Evolutionary conservation across 2,797 vertebrate genomes (phyloP).

Genomic region (Salarias fasciatus): DNA sequence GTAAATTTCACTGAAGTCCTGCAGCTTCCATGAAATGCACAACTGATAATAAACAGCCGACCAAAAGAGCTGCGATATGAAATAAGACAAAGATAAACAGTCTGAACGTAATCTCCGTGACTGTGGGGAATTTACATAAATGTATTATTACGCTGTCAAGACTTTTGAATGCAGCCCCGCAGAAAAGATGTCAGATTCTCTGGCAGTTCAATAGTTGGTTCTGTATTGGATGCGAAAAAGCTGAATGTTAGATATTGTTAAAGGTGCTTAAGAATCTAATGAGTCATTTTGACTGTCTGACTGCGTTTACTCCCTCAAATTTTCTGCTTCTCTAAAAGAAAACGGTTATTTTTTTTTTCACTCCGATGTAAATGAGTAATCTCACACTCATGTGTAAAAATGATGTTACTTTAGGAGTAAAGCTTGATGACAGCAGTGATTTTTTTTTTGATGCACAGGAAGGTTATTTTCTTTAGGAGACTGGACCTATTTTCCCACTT

Average conservation of each 20-base stretch:
- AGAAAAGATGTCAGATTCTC: slow-evolving; percentile 11
- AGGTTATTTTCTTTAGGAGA: not conserved
- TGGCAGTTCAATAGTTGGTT: slow-evolving; percentile 5
- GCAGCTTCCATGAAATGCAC: slow-evolving; percentile 9
- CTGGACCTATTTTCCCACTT: not conserved
- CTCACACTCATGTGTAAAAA: not conserved
- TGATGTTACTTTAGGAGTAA: not conserved
- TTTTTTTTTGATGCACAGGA: not conserved
- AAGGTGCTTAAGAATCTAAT: not conserved
- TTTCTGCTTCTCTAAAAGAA: no score
- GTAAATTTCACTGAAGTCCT: not conserved
- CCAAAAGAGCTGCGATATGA: slow-evolving; percentile 7
- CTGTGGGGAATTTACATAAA: slow-evolving; percentile 30
- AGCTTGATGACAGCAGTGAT: not conserved
- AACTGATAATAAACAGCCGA: not conserved
- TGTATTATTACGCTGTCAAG: slow-evolving; percentile 25
- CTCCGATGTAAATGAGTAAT: no score
- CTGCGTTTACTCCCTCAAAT: no score
- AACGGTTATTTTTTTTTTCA: no score
- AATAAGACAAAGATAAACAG: slow-evolving; percentile 8
- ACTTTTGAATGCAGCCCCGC: slow-evolving; percentile 1
- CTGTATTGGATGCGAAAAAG: not conserved
- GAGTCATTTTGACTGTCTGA: not conserved
- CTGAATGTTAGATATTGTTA: not conserved
- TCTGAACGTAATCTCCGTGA: slow-evolving; percentile 17